phyloP scores from a whole-genome alignment of 2,888 invertebrate genomes.

The Ochropleura plecta region DNA sequence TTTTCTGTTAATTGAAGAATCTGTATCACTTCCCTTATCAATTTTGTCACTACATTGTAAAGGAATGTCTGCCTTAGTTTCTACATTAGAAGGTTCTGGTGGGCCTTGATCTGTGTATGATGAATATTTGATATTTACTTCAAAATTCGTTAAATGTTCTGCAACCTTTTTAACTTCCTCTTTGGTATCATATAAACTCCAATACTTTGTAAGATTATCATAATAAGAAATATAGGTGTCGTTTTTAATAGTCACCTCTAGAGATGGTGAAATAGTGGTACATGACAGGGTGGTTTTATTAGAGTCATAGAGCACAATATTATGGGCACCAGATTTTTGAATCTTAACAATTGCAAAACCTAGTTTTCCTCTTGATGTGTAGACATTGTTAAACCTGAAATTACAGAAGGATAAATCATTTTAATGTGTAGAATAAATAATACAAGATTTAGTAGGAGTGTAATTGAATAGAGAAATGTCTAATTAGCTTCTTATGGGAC shows the following conservation, averaged over 20 bases:
- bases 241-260: constrained; percentile 79
- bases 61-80: constrained; percentile 20
- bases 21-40: constrained; percentile 82
- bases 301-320: constrained; percentile 83
- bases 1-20: constrained; percentile 79
- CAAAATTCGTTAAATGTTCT: constrained; percentile 72
- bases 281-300: constrained; percentile 82
- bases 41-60: constrained; percentile 44
- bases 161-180: constrained; percentile 76
- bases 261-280: constrained; percentile 71
- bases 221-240: constrained; percentile 80
- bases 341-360: constrained; percentile 85
- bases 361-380: constrained; percentile 80
- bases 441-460: background rate
- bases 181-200: constrained; percentile 81
- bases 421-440: background rate
- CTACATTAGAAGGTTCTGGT: constrained; percentile 62
- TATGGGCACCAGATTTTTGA: constrained; percentile 73
- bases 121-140: constrained; percentile 72
- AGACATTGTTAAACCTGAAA: constrained; percentile 78
- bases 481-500: background rate
- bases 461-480: constrained; percentile 1
- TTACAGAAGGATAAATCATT: background rate
- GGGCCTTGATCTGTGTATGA: constrained; percentile 62
- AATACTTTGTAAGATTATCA: constrained; percentile 81